These are phyloP conservation scores for Nerophis lumbriciformis DNA, from an alignment of 2,113 vertebrate species.

Conservation along the genomic window DNA sequence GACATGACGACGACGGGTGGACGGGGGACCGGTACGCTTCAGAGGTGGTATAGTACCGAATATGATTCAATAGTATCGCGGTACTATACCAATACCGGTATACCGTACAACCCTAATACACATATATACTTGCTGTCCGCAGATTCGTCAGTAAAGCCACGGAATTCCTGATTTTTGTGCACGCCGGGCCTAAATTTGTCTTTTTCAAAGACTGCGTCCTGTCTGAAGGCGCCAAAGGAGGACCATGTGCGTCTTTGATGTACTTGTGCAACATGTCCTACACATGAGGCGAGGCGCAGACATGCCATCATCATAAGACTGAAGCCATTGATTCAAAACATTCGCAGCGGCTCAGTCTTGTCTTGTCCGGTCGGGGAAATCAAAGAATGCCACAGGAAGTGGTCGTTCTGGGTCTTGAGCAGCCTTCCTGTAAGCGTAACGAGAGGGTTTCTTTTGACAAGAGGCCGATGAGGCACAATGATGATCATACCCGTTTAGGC, in stretches of 20 bases:
- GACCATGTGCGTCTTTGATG: neutral
- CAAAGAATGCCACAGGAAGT: constrained; percentile 48
- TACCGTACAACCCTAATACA: too few species aligned
- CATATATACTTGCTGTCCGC: too few species aligned
- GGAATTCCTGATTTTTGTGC: constrained; percentile 17
- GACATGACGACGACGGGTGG: too few species aligned
- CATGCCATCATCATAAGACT: too few species aligned
- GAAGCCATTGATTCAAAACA: too few species aligned
- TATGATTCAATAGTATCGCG: too few species aligned
- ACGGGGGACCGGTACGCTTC: too few species aligned
- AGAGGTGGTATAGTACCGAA: too few species aligned
- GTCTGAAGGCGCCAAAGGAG: neutral
- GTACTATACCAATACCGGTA: too few species aligned
- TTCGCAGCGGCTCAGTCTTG: neutral
- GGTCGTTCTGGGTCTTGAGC: constrained; percentile 25
- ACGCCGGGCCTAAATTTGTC: neutral
- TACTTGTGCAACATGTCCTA: neutral
- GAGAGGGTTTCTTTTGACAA: constrained; percentile 26
- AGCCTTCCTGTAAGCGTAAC: constrained; percentile 17
- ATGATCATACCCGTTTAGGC: too few species aligned
- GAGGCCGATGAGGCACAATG: constrained; percentile 2
- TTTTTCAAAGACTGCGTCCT: neutral
- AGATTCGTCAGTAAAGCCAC: constrained; percentile 4
- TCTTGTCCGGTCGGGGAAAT: constrained; percentile 20
- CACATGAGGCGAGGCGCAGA: too few species aligned